Evolutionary conservation across 2,113 vertebrate genomes (phyloP), one percentile per base, ranked within the genome.

Genomic region (Gymnogyps californianus): DNA sequence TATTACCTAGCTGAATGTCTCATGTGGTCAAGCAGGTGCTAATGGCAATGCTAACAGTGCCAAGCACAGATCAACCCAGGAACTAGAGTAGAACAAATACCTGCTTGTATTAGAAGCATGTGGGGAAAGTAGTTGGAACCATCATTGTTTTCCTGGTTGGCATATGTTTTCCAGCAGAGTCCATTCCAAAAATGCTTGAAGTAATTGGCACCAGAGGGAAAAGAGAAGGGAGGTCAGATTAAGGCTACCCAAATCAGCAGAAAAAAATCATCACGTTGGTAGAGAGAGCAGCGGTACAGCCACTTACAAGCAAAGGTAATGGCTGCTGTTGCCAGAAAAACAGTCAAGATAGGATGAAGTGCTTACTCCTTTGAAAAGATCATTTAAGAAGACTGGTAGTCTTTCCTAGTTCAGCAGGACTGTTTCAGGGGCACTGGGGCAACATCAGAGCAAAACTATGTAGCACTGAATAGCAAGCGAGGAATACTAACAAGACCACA

Each of bases 151-250:
- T 90, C 64, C 52, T 91, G 70, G 47, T 54, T 93, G 80, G 61
- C 82, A 84, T 51, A 87, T 64, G 34, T 90, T 95, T 90, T 93
- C 69, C 77, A 64, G 28, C 20, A 54, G 47, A 86, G 22, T 42
- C 19, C 6, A 16, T 88, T 94, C 82, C 32, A 95, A 92, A 94
- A 93, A 86, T 69, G 18, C 29, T 83, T 92, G 46, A 94, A 89
- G 83, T 94, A 96, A 79, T 89, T 93, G 76, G 79, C 57, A 97
- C 38, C 82, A 84, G 64, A 75, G 76, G 87, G 92, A 96, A 96
- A 89, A 81, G 86, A 88, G 87, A 91, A 94, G 69, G 18, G 42
- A 83, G 31, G 46, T 91, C 87, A 90, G 46, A 87, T 52, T 89
- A 87, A 92, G 61, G 42, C 42, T 72, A 88, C 38, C 42, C 65